phyloP scores from a whole-genome alignment of 92 coral and sea anemone species.

The Palythoa caribaeorum region DNA sequence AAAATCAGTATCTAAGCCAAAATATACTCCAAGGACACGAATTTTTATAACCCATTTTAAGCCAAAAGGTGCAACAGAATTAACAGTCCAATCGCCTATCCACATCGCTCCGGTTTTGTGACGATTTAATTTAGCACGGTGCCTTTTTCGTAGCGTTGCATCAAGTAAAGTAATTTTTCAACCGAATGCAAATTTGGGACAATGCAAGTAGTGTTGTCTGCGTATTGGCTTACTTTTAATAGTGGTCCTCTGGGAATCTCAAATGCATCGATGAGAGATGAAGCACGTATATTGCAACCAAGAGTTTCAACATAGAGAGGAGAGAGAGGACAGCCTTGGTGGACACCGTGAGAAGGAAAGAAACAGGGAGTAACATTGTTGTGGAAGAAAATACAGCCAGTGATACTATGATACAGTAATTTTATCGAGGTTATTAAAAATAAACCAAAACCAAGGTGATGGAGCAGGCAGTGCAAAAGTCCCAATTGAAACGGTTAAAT shows the following conservation, averaged over 20 bases:
- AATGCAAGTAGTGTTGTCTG: background rate
- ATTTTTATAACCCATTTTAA: background rate
- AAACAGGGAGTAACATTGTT: background rate
- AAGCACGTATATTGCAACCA: constrained; percentile 16
- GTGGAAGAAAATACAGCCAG: background rate
- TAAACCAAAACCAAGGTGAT: background rate
- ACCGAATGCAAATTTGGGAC: background rate
- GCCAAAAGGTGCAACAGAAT: background rate
- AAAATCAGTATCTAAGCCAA: background rate
- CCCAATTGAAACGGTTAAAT: background rate
- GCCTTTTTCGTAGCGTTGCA: background rate
- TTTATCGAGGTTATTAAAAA: background rate
- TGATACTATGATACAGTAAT: background rate
- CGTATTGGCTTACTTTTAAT: background rate
- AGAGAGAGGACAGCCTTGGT: constrained; percentile 12
- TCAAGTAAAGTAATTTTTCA: background rate
- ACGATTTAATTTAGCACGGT: background rate
- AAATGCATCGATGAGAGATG: background rate
- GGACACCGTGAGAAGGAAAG: background rate
- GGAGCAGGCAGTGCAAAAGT: background rate
- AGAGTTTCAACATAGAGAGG: background rate
- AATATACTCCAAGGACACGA: background rate
- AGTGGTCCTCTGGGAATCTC: background rate
- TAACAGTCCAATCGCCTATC: background rate
- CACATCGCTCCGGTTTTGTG: background rate